Conservation (phyloP, 2,888 invertebrate genomes). For the Tanytarsus gracilentus region DNA sequence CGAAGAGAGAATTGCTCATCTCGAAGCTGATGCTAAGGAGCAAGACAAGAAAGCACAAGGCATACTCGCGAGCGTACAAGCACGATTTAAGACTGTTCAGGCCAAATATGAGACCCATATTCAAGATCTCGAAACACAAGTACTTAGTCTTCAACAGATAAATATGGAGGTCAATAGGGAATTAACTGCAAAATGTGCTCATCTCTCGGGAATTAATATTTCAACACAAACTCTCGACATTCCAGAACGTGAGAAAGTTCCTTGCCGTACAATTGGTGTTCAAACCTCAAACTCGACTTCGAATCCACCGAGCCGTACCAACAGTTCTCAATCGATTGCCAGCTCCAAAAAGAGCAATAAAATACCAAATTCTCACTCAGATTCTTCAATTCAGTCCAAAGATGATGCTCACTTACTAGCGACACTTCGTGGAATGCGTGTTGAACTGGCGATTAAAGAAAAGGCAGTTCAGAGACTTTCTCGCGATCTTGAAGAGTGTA, state of each 20-base stretch:
- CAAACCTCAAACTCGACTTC: slow-evolving; percentile 34
- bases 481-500: slow-evolving; percentile 65
- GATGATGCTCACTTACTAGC: slow-evolving; percentile 58
- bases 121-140: slow-evolving; percentile 62
- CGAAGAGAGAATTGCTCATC: slow-evolving; percentile 60
- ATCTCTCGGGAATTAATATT: slow-evolving; percentile 37
- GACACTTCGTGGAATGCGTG: slow-evolving; percentile 67
- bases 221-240: slow-evolving; percentile 35
- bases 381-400: slow-evolving; percentile 40
- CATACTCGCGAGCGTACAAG: slow-evolving; percentile 62
- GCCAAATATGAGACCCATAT: slow-evolving; percentile 66
- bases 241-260: slow-evolving; percentile 37
- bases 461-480: slow-evolving; percentile 61
- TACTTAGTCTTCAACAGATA: slow-evolving; percentile 44
- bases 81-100: slow-evolving; percentile 67
- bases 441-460: slow-evolving; percentile 65
- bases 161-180: slow-evolving; percentile 49
- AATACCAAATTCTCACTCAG: slow-evolving; percentile 49
- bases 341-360: slow-evolving; percentile 35
- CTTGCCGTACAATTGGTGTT: slow-evolving; percentile 31
- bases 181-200: slow-evolving; percentile 43
- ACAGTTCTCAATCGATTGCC: slow-evolving; percentile 13
- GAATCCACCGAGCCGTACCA: slow-evolving; percentile 12
- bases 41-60: slow-evolving; percentile 63
- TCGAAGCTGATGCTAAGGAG: slow-evolving; percentile 61